These are phyloP conservation scores for Stegodyphus mimosarum DNA, from an alignment of 1,140 invertebrate genomes.

Conservation along the genomic window DNA sequence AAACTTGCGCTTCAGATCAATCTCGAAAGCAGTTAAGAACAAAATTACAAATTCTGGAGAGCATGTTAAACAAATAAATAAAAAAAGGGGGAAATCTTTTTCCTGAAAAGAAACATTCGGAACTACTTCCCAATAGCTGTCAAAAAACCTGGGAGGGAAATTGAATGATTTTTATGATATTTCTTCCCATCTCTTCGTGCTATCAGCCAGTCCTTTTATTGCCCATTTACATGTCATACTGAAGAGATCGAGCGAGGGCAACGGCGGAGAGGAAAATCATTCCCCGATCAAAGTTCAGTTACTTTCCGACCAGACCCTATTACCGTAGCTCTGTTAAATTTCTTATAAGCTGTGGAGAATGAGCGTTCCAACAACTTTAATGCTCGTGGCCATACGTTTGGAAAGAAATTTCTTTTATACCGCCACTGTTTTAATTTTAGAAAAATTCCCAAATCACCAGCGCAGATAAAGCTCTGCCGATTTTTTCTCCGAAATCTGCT, in stretches of 20 bases:
- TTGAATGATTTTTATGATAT: conserved; percentile 61
- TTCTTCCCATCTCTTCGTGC: conserved; percentile 22
- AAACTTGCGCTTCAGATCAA: conserved; percentile 9
- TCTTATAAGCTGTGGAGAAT: conserved; percentile 32
- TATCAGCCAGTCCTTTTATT: conserved; percentile 47
- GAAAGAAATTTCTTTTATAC: conserved; percentile 4
- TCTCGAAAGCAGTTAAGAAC: conserved; percentile 53
- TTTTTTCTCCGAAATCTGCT: too few species aligned
- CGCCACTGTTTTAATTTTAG: conserved; percentile 37
- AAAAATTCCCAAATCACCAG: conserved; percentile 7
- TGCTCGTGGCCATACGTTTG: conserved; percentile 13
- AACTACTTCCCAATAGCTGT: conserved; percentile 52
- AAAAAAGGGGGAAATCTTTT: conserved; percentile 16
- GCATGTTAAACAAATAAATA: background rate
- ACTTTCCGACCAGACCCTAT: conserved; percentile 25
- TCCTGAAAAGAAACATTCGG: conserved; percentile 32
- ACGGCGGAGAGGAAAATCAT: conserved; percentile 31
- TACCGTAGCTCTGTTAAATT: conserved; percentile 37
- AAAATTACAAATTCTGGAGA: conserved; percentile 56
- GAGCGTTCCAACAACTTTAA: conserved; percentile 27
- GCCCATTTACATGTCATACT: conserved; percentile 60
- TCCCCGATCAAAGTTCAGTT: conserved; percentile 37
- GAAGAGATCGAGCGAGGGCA: conserved; percentile 28
- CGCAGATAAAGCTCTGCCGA: too few species aligned
- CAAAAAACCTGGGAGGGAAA: conserved; percentile 51